Percentiles rank a stretch among this genome's conserved stretches.
Conservation (phyloP, 2,888 invertebrate genomes). For the Leistus spinibarbis region DNA sequence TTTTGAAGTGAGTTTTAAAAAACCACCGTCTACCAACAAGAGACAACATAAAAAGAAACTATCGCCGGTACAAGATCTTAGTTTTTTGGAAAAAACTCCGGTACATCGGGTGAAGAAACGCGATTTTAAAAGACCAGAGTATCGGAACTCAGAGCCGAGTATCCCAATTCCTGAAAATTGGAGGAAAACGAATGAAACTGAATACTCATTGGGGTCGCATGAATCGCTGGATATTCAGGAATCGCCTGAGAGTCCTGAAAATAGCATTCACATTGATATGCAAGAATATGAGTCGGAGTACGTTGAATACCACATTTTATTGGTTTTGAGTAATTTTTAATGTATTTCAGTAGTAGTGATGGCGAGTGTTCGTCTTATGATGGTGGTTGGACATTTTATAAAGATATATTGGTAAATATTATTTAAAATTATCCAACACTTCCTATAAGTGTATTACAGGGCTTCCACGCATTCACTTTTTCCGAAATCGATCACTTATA, state of each 20-base stretch:
- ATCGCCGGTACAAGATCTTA: constrained; percentile 15
- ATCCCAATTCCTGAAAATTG: not conserved
- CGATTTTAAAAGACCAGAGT: constrained; percentile 39
- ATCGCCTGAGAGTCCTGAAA: constrained; percentile 57
- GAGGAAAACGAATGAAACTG: constrained; percentile 44
- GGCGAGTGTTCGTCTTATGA: constrained; percentile 58
- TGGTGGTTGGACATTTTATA: constrained; percentile 73
- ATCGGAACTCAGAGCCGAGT: constrained; percentile 47
- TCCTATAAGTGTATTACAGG: too few relatives aligned
- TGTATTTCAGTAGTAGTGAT: constrained; percentile 60
- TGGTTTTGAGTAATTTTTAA: not conserved
- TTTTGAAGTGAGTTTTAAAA: constrained; percentile 61
- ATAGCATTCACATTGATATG: constrained; percentile 62
- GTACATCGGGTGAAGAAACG: constrained; percentile 22
- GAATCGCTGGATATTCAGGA: constrained; percentile 52
- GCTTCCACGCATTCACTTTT: too few relatives aligned
- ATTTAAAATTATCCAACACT: not conserved
- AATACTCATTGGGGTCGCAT: constrained; percentile 50
- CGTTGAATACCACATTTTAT: constrained; percentile 35
- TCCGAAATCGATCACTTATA: too few relatives aligned
- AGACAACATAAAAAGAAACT: not conserved
- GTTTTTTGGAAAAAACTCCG: constrained; percentile 25
- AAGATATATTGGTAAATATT: constrained; percentile 68
- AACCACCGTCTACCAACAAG: constrained; percentile 1
- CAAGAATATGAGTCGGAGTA: constrained; percentile 57